Evolutionary conservation across 2,797 vertebrate genomes (phyloP), one percentile per base, ranked within the genome.

Genomic region (Gobio occitaniae): DNA sequence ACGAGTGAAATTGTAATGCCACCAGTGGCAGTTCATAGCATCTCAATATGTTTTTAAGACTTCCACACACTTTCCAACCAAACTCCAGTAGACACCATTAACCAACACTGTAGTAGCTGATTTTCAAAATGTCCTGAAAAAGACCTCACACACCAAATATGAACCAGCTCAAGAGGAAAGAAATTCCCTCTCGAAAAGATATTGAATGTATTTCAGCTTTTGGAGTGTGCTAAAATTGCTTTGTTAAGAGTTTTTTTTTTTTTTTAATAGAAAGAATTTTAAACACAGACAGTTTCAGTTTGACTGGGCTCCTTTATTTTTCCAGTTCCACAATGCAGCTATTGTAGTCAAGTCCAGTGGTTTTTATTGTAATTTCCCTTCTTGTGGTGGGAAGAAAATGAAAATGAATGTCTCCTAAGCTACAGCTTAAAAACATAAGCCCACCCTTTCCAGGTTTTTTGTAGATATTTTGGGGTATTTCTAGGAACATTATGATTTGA

Each of bases 281-380:
- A 75, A 32, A 59, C 17, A 56, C 32, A 75, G 32, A 77, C 4
- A 25, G 6, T 8, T 44, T 10, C 47, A 19, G 17, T 36, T 25
- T 41, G 36, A 59, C 13, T 77, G 54, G 36, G 41, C 21, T 59
- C 36, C 32, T 77, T 77, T 77, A 77, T 77, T 52, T 77, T 59
- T 77, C 6, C 21, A 41, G 36, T 54, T 77, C 19, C 11, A 59
- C 36, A 77, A 41, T 59, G 19, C 54, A 41, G 36, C 32, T n/a
- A 59, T n/a, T 77, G 52, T 76, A 38, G 32, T 56, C 29, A 56
- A 54, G 32, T 76, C 10, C 21, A 56, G 52, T 75, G 72, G 0
- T n/a, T 56, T 72, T 56, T 41, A n/a, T 76, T 76, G 74, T 56
- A 11, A 56, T 56, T 56, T 76, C 11, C 74, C 74, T n/a, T 19